Conservation (phyloP, 1,140 invertebrate genomes). For the Phymastichus coffea region DNA sequence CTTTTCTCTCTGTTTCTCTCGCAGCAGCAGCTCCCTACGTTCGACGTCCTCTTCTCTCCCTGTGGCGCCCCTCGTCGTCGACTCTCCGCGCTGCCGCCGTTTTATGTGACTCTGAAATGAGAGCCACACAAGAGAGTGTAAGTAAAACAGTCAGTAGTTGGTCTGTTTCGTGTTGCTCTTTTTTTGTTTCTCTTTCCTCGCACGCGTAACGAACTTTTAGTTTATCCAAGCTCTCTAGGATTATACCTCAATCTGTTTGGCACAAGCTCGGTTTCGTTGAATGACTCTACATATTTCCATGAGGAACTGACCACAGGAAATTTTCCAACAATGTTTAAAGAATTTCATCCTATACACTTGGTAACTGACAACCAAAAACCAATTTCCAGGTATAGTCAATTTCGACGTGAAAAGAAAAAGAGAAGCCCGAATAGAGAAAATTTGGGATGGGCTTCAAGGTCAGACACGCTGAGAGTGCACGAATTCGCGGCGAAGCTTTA, state of each 20-base stretch:
- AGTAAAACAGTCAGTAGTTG: conserved; percentile 26
- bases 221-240: conserved; percentile 13
- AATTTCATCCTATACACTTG: no score
- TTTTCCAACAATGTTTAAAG: no score
- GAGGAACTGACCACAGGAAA: no score
- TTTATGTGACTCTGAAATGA: conserved; percentile 49
- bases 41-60: neutral
- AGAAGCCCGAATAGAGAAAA: no score
- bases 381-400: no score
- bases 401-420: no score
- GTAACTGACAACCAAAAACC: no score
- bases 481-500: neutral
- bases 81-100: conserved; percentile 13
- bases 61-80: conserved; percentile 16
- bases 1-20: conserved; percentile 42
- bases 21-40: no score
- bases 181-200: no score
- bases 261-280: no score
- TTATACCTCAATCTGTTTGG: no score
- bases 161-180: conserved; percentile 4
- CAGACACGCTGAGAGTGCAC: neutral
- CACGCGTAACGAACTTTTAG: conserved; percentile 20
- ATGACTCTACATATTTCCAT: no score
- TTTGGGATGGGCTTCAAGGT: conserved; percentile 21
- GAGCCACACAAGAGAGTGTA: conserved; percentile 43